Conservation (phyloP, 1,140 invertebrate species). For the Papilio dardanus region DNA sequence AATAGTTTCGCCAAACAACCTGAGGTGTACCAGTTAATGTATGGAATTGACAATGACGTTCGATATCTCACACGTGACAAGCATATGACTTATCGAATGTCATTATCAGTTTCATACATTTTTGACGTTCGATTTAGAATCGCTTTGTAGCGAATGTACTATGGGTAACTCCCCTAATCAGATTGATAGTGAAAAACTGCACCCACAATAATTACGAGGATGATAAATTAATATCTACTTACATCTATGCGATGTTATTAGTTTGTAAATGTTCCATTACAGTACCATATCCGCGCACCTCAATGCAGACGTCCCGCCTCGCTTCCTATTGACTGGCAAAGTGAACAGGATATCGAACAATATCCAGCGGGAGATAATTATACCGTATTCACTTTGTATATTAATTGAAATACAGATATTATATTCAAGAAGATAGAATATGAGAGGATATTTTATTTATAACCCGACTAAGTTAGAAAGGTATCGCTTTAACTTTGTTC, state of each 20-base stretch:
- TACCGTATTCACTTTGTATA: conserved; percentile 6
- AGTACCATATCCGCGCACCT: conserved; percentile 9
- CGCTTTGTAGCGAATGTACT: too few species aligned
- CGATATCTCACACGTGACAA: too few species aligned
- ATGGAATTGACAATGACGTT: too few species aligned
- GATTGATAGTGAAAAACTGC: too few species aligned
- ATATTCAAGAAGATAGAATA: background rate
- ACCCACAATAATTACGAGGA: background rate
- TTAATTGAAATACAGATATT: background rate
- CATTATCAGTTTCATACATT: too few species aligned
- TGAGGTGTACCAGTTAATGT: too few species aligned
- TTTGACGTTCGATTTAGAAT: too few species aligned
- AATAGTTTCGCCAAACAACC: too few species aligned
- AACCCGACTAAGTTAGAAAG: too few species aligned
- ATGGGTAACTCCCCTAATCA: too few species aligned
- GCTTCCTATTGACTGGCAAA: conserved; percentile 29
- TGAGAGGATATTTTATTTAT: background rate
- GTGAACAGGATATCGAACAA: conserved; percentile 27
- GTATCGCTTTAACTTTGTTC: too few species aligned
- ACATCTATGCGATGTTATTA: background rate
- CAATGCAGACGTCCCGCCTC: conserved; percentile 12
- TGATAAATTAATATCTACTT: background rate
- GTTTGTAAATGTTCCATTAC: conserved; percentile 19
- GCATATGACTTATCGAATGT: too few species aligned
- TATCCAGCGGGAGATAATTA: conserved; percentile 19